Percentiles rank a stretch among this genome's conserved stretches.
Evolutionary conservation across 2,113 vertebrate species (phyloP).

Genomic region (Brachypodius melanocephalos): DNA sequence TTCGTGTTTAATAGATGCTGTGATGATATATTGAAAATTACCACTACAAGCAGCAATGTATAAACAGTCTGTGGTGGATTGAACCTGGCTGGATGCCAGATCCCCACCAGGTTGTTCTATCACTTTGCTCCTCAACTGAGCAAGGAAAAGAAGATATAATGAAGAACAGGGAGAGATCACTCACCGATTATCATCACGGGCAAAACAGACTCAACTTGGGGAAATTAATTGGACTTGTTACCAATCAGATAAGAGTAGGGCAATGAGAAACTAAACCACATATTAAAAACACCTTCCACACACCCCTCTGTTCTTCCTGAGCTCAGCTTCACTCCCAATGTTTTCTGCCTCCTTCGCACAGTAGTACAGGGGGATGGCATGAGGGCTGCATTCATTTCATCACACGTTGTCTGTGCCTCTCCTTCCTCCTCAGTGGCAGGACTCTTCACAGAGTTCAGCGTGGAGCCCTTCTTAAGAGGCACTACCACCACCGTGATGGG

Average conservation of each 20-base stretch:
- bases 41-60: neutral
- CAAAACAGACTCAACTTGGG: neutral
- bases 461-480: neutral
- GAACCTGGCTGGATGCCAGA: neutral
- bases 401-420: accelerated
- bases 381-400: neutral
- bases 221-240: neutral
- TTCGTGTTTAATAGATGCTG: neutral
- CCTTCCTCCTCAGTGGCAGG: neutral
- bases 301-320: neutral
- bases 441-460: neutral
- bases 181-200: neutral
- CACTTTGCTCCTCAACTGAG: neutral
- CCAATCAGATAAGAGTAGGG: neutral
- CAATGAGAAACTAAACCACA: neutral
- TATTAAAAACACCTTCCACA: neutral
- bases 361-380: neutral
- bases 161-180: neutral
- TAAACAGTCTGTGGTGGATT: neutral
- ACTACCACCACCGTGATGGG: neutral
- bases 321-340: neutral
- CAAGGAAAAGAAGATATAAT: neutral
- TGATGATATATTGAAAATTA: neutral
- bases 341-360: neutral
- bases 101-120: neutral